These are phyloP conservation scores for Sardinella longiceps DNA, from an alignment of 2,797 vertebrate genomes.

Conservation along the genomic window DNA sequence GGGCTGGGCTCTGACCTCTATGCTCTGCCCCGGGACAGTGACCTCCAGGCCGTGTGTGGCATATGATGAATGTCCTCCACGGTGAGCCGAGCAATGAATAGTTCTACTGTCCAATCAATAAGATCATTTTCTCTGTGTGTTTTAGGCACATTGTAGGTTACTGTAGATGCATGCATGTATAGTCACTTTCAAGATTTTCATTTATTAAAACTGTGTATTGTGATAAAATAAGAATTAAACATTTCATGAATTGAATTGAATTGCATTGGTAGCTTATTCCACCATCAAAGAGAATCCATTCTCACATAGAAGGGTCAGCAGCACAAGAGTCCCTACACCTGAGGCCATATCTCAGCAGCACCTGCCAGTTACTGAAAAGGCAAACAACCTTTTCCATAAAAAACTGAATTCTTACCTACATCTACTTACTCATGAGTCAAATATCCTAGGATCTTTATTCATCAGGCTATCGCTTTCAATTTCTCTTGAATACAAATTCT, in stretches of 20 bases:
- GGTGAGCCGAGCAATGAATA: conserved; percentile 54
- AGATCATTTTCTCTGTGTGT: not conserved
- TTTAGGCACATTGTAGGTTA: too few relatives aligned
- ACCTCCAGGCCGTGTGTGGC: conserved; percentile 65
- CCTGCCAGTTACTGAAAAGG: not conserved
- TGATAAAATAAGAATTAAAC: too few relatives aligned
- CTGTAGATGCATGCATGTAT: too few relatives aligned
- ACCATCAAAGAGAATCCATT: not conserved
- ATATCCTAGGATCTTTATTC: too few relatives aligned
- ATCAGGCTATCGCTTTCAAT: too few relatives aligned
- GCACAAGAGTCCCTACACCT: not conserved
- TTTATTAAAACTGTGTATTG: too few relatives aligned
- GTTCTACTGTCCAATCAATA: not conserved
- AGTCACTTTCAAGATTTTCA: too few relatives aligned
- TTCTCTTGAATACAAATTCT: too few relatives aligned
- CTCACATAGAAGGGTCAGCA: not conserved
- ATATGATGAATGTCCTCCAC: conserved; percentile 65
- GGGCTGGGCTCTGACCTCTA: not conserved
- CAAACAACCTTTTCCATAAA: not conserved
- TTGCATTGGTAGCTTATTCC: too few relatives aligned
- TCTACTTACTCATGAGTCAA: too few relatives aligned
- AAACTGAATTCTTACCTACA: not conserved
- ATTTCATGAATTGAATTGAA: not conserved
- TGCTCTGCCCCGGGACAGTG: conserved; percentile 58
- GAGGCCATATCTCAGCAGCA: not conserved